Percentiles rank a stretch among this genome's conserved stretches.
phyloP scores from a whole-genome alignment of 2,797 vertebrate genomes.

The Remorina albescens region DNA sequence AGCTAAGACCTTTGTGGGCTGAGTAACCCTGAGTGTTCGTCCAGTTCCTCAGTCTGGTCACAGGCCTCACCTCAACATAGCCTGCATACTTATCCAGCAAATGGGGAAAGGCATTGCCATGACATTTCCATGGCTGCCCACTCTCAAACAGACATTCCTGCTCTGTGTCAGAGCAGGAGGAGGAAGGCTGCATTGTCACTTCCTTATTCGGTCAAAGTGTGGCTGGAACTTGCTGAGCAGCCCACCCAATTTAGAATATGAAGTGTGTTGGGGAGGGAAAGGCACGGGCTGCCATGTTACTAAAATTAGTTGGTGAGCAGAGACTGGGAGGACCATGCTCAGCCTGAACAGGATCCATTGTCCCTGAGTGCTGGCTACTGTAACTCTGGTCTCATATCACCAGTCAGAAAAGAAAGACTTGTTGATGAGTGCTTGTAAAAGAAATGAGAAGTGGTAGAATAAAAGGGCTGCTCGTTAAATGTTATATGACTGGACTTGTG shows the following conservation, averaged over 20 bases:
- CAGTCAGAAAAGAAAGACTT: neutral
- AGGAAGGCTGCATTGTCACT: constrained; percentile 61
- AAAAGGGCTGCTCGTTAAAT: constrained; percentile 33
- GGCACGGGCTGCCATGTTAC: constrained; percentile 55
- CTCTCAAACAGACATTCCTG: constrained; percentile 75
- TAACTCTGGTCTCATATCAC: constrained; percentile 30
- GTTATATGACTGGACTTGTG: constrained; percentile 25
- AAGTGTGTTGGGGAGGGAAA: constrained; percentile 66
- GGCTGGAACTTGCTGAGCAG: constrained; percentile 74
- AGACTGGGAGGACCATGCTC: constrained; percentile 57
- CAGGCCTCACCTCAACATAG: constrained; percentile 10
- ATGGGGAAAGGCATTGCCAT: constrained; percentile 49
- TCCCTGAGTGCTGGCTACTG: constrained; percentile 30
- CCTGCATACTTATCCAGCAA: constrained; percentile 46
- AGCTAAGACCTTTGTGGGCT: neutral
- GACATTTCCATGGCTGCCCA: constrained; percentile 61
- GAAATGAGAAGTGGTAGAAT: neutral
- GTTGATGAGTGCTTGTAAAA: neutral
- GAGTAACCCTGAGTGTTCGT: neutral
- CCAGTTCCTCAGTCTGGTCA: neutral
- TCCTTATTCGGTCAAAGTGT: constrained; percentile 86
- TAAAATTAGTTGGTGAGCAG: constrained; percentile 80
- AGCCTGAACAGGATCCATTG: constrained; percentile 59
- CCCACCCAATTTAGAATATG: constrained; percentile 79
- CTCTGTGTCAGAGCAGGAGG: constrained; percentile 60